phyloP scores from a whole-genome alignment of 1,140 invertebrate genomes.

The Augochlora pura region DNA sequence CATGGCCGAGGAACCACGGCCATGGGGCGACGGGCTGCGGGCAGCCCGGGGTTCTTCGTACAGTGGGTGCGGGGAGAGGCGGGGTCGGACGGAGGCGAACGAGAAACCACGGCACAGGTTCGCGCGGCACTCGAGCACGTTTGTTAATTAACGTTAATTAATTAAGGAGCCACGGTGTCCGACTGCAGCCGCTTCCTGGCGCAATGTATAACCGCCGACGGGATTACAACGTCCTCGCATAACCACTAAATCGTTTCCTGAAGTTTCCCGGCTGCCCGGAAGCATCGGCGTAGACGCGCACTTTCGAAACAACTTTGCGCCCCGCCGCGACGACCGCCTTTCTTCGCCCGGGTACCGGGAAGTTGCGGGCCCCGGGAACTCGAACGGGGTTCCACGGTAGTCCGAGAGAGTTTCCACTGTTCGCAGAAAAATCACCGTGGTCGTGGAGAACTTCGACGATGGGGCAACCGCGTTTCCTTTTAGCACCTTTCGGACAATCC shows the following conservation, averaged over 20 bases:
- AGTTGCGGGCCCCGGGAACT: too few species aligned
- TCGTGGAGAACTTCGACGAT: too few species aligned
- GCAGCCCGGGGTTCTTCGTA: not conserved
- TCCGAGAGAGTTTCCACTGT: too few species aligned
- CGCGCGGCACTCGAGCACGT: constrained; percentile 55
- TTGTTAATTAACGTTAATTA: constrained; percentile 79
- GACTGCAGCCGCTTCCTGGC: constrained; percentile 59
- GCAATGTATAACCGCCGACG: constrained; percentile 45
- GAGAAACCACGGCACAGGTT: constrained; percentile 59
- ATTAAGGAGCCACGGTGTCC: constrained; percentile 72
- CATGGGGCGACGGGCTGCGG: not conserved
- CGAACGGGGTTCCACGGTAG: too few species aligned
- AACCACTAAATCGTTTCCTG: constrained; percentile 48
- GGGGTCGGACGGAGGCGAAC: not conserved
- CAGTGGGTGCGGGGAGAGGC: not conserved
- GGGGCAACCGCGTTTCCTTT: too few species aligned
- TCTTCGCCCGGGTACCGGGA: too few species aligned
- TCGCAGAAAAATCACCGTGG: too few species aligned
- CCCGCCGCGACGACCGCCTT: too few species aligned
- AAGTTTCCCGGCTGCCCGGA: constrained; percentile 14
- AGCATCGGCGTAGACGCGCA: not conserved
- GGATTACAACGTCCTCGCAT: constrained; percentile 60
- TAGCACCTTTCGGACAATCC: too few species aligned
- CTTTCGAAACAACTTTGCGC: constrained; percentile 25
- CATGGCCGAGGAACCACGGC: too few species aligned